These are phyloP conservation scores for Drosophila prolongata DNA, from an alignment of 2,888 invertebrate species.

Conservation along the genomic window DNA sequence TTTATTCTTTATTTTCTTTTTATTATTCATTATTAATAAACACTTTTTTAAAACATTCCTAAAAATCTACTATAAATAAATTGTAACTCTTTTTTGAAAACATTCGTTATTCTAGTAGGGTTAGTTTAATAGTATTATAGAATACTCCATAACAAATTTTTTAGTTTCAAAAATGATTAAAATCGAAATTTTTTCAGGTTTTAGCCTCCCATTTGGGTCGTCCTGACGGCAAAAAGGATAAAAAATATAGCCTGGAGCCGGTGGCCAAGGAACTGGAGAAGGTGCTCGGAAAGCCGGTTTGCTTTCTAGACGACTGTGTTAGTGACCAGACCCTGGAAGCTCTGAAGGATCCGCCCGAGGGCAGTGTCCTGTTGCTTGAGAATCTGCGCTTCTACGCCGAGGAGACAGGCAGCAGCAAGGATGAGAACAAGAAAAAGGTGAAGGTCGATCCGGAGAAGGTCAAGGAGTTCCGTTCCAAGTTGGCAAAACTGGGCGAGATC, in stretches of 20 bases:
- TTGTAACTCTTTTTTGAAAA: too few species aligned
- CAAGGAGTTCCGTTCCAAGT: slow-evolving; percentile 92
- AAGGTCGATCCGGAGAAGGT: slow-evolving; percentile 93
- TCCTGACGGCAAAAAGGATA: slow-evolving; percentile 94
- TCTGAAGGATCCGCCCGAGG: slow-evolving; percentile 93
- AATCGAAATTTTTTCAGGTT: slow-evolving; percentile 83
- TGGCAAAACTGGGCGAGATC: slow-evolving; percentile 97
- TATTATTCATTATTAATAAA: too few species aligned
- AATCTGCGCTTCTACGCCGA: slow-evolving; percentile 98
- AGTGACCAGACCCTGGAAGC: slow-evolving; percentile 94
- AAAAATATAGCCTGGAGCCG: slow-evolving; percentile 95
- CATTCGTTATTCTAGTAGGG: too few species aligned
- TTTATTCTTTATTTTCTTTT: too few species aligned
- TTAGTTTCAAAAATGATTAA: too few species aligned
- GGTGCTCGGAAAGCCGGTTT: slow-evolving; percentile 89
- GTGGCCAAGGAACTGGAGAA: slow-evolving; percentile 95
- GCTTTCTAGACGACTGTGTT: slow-evolving; percentile 95
- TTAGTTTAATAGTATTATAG: slow-evolving; percentile 80
- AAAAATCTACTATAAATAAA: too few species aligned
- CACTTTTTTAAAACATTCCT: too few species aligned
- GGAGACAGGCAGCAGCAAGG: slow-evolving; percentile 98
- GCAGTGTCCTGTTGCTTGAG: slow-evolving; percentile 96
- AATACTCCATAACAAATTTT: slow-evolving; percentile 11
- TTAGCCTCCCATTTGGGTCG: slow-evolving; percentile 99
- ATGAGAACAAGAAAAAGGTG: slow-evolving; percentile 93